Evolutionary conservation across 2,797 vertebrate genomes (phyloP).

Genomic region (Chrysocyon brachyurus): DNA sequence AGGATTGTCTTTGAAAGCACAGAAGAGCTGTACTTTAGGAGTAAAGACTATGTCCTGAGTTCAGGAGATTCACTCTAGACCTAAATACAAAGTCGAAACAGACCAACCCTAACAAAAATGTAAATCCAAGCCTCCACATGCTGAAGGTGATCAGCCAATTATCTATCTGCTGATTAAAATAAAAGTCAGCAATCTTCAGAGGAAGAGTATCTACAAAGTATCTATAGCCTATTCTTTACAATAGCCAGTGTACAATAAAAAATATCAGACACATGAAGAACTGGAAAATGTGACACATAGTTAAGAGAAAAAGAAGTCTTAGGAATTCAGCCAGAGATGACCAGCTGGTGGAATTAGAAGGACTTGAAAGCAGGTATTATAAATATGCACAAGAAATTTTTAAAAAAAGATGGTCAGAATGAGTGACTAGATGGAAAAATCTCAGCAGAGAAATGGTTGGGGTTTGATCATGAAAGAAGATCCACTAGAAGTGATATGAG

Average conservation of each 20-base stretch:
- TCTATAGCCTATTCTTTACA: not conserved
- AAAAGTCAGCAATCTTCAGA: not conserved
- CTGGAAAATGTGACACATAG: not conserved
- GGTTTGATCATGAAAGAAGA: not conserved
- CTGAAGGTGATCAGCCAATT: not conserved
- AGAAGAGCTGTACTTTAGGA: not conserved
- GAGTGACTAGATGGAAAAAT: not conserved
- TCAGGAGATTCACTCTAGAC: not conserved
- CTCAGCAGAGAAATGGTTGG: not conserved
- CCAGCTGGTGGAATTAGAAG: not conserved
- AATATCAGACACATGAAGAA: not conserved
- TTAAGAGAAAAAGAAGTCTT: not conserved
- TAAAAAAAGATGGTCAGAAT: not conserved
- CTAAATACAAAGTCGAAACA: not conserved
- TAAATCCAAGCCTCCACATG: not conserved
- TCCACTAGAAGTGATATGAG: not conserved
- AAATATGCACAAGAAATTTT: not conserved
- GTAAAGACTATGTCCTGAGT: not conserved
- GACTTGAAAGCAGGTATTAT: not conserved
- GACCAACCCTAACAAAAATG: not conserved
- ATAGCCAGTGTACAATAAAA: not conserved
- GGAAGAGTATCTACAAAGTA: not conserved
- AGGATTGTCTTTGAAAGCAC: not conserved
- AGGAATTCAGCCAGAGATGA: not conserved
- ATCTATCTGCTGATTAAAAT: not conserved